Evolutionary conservation across 2,113 vertebrate genomes (phyloP).

Genomic region (Sialia sialis): DNA sequence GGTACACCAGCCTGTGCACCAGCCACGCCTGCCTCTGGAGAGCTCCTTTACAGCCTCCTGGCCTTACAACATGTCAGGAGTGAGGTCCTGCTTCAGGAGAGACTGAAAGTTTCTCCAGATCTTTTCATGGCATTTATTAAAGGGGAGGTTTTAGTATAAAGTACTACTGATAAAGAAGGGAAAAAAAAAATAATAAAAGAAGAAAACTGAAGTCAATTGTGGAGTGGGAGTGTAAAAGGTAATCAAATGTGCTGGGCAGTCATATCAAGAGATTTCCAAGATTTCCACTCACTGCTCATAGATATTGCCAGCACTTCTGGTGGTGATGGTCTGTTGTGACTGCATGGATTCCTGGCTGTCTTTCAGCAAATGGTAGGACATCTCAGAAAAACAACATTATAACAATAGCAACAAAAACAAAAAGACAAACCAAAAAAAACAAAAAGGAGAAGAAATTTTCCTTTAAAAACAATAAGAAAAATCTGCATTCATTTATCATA

Average conservation of each 20-base stretch:
- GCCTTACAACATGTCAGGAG: background rate
- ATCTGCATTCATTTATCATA: background rate
- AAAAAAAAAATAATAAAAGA: fast-evolving
- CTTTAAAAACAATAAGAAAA: background rate
- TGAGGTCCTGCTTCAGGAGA: background rate
- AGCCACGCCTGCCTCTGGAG: background rate
- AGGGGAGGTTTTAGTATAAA: background rate
- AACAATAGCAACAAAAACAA: background rate
- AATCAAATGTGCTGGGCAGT: background rate
- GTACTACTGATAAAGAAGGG: background rate
- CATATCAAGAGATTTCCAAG: background rate
- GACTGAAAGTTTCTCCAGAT: background rate
- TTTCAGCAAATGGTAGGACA: background rate
- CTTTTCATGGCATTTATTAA: background rate
- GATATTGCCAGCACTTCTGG: background rate
- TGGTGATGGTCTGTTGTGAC: background rate
- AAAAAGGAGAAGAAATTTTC: background rate
- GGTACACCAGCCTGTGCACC: background rate
- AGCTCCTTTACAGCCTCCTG: background rate
- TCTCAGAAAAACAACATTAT: background rate
- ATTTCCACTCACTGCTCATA: background rate
- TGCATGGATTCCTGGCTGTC: background rate
- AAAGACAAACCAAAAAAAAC: background rate
- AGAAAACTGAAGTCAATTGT: background rate
- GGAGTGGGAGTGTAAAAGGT: background rate